A percentile compares a stretch with the other conserved stretches of the same genome.
Conservation (phyloP, 1,140 invertebrate species). For the Eumaeus atala region DNA sequence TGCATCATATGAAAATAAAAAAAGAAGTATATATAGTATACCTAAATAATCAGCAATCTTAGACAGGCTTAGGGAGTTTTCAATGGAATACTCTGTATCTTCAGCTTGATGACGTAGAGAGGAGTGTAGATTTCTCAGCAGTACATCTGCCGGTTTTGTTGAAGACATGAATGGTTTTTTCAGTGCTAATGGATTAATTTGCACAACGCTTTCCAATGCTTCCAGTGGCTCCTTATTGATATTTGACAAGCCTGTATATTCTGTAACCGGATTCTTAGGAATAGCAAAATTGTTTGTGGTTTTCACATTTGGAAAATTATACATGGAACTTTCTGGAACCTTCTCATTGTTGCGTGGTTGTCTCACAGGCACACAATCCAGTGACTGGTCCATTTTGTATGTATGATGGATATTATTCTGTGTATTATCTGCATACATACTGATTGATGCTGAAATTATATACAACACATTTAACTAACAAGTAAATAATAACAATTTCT, state of each 20-base stretch:
- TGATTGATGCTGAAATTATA: constrained; percentile 35
- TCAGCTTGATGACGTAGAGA: constrained; percentile 34
- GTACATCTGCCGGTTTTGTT: constrained; percentile 34
- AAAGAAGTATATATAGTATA: no score
- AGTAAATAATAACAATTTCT: no score
- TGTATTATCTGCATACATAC: constrained; percentile 15
- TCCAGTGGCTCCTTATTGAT: constrained; percentile 4
- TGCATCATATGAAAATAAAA: no score
- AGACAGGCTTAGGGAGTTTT: constrained; percentile 58
- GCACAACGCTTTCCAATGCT: constrained; percentile 11
- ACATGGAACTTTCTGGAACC: constrained; percentile 19
- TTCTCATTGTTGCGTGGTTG: constrained; percentile 36
- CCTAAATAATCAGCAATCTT: constrained; percentile 62
- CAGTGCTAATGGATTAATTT: neutral
- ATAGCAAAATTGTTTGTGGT: constrained; percentile 13
- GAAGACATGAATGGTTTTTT: constrained; percentile 12
- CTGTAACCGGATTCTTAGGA: constrained; percentile 16
- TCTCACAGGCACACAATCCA: constrained; percentile 54
- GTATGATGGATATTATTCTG: constrained; percentile 25
- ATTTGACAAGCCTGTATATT: constrained; percentile 15
- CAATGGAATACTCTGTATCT: constrained; percentile 44
- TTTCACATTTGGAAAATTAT: constrained; percentile 10
- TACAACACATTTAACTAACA: neutral
- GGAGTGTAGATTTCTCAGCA: constrained; percentile 38
- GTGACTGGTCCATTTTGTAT: constrained; percentile 42